Base-by-base conservation (phyloP, 2,888 invertebrate genomes). In the Steinernema carpocapsae region DNA sequence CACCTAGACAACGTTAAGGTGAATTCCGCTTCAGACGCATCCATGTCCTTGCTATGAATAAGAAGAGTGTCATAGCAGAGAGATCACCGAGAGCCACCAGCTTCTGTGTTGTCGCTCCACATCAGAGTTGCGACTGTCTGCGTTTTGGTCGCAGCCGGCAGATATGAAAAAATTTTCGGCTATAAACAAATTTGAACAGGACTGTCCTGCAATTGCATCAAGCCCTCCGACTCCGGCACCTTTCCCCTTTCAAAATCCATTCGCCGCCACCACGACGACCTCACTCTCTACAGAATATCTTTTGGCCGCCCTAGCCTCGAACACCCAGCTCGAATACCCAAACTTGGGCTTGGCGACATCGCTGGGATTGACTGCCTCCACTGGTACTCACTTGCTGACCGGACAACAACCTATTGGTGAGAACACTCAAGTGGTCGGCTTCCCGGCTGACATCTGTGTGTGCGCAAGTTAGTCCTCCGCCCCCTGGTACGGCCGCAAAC, bases 141-240 rank as follows among this genome's bases (percentile, higher is more conserved):
- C 64, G 64, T 64, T 10, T 37, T 64, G 26, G 32, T 32, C 64
- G 64, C 64, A 64, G 64, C 19, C 32, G 14, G 64, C 64, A 64
- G 64, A 64, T 32, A 76, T 76, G 76, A 76, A 76, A 75, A 76
- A 71, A 74, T 72, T 52, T 43, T 56, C 76, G 56, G 74, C 75
- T 72, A 72, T 72, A 72, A 76, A 70, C 59, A 46, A 70, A 70
- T 64, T 71, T 37, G 76, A 76, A 76, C 76, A 75, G 71, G 75
- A 74, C 48, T 75, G 75, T 64, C 75, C 75, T 14, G 72, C 72
- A 42, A 56, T 72, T 56, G 74, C 74, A 52, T 74, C 74, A 37
- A 74, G 74, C 71, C 74, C 74, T 12, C 73, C 73, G 43, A 24
- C 48, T 22, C 26, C 72, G 72, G 37, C 72, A 64, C 64, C 64